Conservation (phyloP, 37 sponge, comb jelly and placozoan species). For the Axinella damicornis region DNA sequence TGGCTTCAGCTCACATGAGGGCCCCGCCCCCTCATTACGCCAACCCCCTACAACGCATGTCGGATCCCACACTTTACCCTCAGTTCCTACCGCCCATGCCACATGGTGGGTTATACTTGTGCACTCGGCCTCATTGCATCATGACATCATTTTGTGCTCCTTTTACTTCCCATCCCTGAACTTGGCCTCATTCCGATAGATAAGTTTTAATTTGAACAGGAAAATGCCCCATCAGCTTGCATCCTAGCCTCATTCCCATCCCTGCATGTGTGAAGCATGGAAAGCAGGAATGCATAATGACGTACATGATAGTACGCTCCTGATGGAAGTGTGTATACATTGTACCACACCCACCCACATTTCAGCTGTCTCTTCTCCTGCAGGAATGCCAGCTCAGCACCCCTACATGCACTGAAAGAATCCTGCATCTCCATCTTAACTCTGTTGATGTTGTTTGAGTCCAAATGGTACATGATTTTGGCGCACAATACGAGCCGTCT, state of each 20-base stretch:
- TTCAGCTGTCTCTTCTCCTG: not conserved
- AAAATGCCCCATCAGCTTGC: too few species aligned
- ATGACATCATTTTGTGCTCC: too few species aligned
- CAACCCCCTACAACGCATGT: not conserved
- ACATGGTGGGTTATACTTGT: conserved; percentile 13
- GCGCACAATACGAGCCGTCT: too few species aligned
- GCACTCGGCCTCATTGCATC: too few species aligned
- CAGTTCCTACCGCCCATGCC: conserved; percentile 7
- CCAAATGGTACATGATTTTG: not conserved
- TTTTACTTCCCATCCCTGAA: too few species aligned
- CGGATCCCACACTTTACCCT: conserved; percentile 1
- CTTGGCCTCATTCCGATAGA: too few species aligned
- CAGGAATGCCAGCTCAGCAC: conserved; percentile 29
- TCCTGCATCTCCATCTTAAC: not conserved
- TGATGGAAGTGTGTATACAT: too few species aligned
- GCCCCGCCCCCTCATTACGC: conserved; percentile 24
- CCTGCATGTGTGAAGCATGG: not conserved
- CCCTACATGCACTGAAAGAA: conserved; percentile 20
- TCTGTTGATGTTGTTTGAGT: not conserved
- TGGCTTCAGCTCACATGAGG: not conserved
- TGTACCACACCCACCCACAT: too few species aligned
- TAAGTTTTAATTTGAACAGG: too few species aligned
- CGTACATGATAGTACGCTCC: too few species aligned
- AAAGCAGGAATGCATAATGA: too few species aligned
- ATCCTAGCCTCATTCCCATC: too few species aligned